Conservation (phyloP, 2,888 invertebrate genomes). For the Augiades crinisus region DNA sequence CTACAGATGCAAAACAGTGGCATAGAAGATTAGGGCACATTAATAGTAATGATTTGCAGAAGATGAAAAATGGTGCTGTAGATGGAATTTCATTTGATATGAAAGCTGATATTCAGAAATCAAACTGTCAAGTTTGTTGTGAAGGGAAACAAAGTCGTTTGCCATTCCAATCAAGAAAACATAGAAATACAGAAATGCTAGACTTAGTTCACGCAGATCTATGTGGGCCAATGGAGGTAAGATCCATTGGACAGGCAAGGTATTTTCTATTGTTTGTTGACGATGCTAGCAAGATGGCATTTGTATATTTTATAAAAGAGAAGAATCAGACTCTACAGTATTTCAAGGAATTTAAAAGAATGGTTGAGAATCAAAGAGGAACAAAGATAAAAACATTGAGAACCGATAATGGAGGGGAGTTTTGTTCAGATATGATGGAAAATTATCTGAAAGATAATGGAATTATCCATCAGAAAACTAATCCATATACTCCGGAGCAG, state of each 20-base stretch:
- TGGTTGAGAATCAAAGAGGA: slow-evolving; percentile 24
- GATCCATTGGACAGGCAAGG: slow-evolving; percentile 22
- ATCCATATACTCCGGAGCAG: slow-evolving; percentile 33
- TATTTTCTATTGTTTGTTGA: slow-evolving; percentile 42
- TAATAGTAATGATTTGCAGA: slow-evolving; percentile 18
- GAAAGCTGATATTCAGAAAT: slow-evolving; percentile 8
- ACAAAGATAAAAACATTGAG: slow-evolving; percentile 25
- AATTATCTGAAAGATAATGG: slow-evolving; percentile 24
- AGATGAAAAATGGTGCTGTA: slow-evolving; percentile 17
- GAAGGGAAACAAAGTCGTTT: slow-evolving; percentile 39
- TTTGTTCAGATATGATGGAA: slow-evolving; percentile 22
- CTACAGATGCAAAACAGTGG: slow-evolving; percentile 7
- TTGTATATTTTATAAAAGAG: slow-evolving; percentile 19
- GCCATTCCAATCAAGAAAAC: slow-evolving; percentile 34
- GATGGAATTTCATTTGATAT: slow-evolving; percentile 7
- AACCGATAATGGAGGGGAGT: slow-evolving; percentile 30
- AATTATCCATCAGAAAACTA: slow-evolving; percentile 33
- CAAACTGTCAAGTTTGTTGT: slow-evolving; percentile 28
- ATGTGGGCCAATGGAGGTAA: slow-evolving; percentile 29
- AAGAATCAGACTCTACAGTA: slow-evolving; percentile 25
- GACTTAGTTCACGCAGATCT: slow-evolving; percentile 5
- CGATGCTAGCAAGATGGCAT: slow-evolving; percentile 32
- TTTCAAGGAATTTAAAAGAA: slow-evolving; percentile 23
- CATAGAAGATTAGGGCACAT: slow-evolving; percentile 20
- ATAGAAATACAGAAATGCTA: slow-evolving; percentile 31